Conservation (phyloP, 2,888 invertebrate genomes). For the Sarcophaga subvicina region DNA sequence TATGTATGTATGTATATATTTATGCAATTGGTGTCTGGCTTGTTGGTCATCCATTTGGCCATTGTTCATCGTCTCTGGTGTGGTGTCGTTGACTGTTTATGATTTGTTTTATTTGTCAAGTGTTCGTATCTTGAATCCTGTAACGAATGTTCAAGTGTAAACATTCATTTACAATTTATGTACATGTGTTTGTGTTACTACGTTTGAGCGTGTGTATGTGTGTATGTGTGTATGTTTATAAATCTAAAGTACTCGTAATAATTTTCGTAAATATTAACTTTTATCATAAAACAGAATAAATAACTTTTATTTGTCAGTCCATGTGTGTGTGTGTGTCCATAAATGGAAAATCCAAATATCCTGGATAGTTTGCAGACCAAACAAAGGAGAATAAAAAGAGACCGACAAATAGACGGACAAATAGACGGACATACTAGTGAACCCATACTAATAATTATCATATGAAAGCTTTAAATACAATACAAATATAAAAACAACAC, state of each 20-base stretch:
- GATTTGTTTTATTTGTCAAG: slow-evolving; percentile 62
- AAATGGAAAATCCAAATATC: slow-evolving; percentile 15
- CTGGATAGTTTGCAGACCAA: neutral
- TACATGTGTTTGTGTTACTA: neutral
- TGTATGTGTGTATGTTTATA: neutral
- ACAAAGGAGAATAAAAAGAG: neutral
- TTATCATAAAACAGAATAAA: slow-evolving; percentile 59
- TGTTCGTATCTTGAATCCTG: slow-evolving; percentile 16
- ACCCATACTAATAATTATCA: slow-evolving; percentile 2
- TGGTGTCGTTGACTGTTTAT: slow-evolving; percentile 40
- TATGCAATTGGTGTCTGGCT: no score
- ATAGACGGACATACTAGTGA: neutral
- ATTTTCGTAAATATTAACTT: slow-evolving; percentile 60
- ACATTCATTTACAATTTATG: neutral
- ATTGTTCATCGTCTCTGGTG: neutral
- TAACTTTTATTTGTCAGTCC: slow-evolving; percentile 35
- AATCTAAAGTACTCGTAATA: slow-evolving; percentile 32
- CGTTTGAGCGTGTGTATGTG: neutral
- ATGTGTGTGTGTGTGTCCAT: neutral
- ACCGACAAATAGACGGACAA: neutral
- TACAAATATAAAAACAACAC: neutral
- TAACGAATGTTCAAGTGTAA: slow-evolving; percentile 11
- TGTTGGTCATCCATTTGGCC: no score
- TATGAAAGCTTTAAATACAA: slow-evolving; percentile 14
- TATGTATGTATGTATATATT: no score